A percentile compares a stretch with the other conserved stretches of the same genome.
phyloP scores from a whole-genome alignment of 1,140 invertebrate genomes.

The Caenorhabditis inopinata region DNA sequence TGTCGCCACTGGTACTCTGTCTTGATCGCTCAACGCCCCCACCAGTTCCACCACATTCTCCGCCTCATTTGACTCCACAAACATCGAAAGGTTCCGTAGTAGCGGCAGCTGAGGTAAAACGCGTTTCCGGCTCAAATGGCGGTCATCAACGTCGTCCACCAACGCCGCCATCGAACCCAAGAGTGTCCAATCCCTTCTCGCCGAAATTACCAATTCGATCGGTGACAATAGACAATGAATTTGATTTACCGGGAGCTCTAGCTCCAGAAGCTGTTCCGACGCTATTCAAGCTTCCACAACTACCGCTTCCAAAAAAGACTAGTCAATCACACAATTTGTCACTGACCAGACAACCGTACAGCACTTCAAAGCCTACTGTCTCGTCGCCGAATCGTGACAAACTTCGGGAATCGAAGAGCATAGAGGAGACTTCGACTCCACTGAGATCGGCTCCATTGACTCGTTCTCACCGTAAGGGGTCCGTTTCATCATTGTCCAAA shows the following conservation, averaged over 20 bases:
- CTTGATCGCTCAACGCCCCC: background rate
- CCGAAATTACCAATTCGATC: background rate
- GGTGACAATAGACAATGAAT: slow-evolving; percentile 3
- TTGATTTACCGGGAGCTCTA: background rate
- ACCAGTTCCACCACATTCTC: background rate
- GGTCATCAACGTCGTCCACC: background rate
- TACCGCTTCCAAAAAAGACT: background rate
- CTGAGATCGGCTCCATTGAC: background rate
- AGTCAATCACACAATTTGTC: background rate
- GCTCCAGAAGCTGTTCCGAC: background rate
- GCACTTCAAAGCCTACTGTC: background rate
- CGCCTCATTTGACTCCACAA: background rate
- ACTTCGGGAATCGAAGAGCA: slow-evolving; percentile 21
- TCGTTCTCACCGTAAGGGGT: background rate
- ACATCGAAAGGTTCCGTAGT: background rate
- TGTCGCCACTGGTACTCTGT: background rate
- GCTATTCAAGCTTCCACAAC: background rate
- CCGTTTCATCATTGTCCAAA: background rate
- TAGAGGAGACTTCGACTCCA: background rate
- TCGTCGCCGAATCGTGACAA: background rate
- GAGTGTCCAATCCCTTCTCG: slow-evolving; percentile 4
- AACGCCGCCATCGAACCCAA: background rate
- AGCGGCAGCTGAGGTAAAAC: background rate
- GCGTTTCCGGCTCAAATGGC: background rate
- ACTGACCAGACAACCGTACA: background rate